phyloP scores from a whole-genome alignment of 2,888 invertebrate species.

The Dynastes maya region DNA sequence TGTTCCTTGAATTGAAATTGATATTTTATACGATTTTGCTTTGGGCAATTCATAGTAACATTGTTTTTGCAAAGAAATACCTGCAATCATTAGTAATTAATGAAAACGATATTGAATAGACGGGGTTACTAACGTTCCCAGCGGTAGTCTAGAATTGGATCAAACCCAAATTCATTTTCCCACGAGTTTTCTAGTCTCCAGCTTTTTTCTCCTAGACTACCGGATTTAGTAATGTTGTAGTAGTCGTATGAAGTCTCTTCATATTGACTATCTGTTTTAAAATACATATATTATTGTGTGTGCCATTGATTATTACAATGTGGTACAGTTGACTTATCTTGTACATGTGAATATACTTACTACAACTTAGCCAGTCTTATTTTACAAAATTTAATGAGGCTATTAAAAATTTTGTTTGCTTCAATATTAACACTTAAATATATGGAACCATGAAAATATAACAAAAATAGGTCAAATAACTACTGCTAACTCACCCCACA shows the following conservation, averaged over 20 bases:
- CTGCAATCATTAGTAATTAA: neutral
- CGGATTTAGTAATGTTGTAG: neutral
- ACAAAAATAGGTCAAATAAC: too few relatives aligned
- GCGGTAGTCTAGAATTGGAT: constrained; percentile 3
- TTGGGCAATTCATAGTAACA: neutral
- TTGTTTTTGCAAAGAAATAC: neutral
- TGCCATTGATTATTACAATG: too few relatives aligned
- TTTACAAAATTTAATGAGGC: too few relatives aligned
- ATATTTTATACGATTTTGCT: neutral
- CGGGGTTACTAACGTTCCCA: constrained; percentile 17
- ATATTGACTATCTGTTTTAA: neutral
- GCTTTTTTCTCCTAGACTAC: neutral
- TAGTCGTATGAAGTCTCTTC: neutral
- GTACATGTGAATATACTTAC: too few relatives aligned
- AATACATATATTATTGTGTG: neutral
- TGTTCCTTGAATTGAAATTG: neutral
- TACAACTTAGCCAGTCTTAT: too few relatives aligned
- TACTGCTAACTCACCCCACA: constrained; percentile 14
- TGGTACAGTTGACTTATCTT: too few relatives aligned
- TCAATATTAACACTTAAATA: too few relatives aligned
- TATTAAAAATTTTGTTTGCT: too few relatives aligned
- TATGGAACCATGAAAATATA: too few relatives aligned
- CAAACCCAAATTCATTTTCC: neutral
- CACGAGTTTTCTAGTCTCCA: neutral
- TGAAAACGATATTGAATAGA: neutral